Base-by-base conservation (phyloP, 2,888 invertebrate species). In the Xestoiulus laeticollis region DNA sequence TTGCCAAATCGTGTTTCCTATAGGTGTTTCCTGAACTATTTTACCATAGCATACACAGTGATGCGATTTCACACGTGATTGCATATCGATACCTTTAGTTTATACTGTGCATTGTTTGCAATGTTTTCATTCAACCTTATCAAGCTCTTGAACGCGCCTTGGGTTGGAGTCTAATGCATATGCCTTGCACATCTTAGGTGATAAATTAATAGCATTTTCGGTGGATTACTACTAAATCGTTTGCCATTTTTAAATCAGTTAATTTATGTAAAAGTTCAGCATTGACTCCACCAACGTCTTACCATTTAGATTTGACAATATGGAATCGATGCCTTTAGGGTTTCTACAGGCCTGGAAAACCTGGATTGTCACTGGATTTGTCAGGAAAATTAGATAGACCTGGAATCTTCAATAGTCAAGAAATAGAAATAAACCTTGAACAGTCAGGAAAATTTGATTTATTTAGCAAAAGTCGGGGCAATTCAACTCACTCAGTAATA, bases 1-100 rank as follows among this genome's bases (percentile, higher is more conserved):
- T n/a, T 53, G 16, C 53, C 53, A 53, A 44, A 44, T 59, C n/a
- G 59, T n/a, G n/a, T 59, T 59, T n/a, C 59, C 59, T 59, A n/a
- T n/a, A 59, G 59, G 59, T 22, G 59, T 59, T 59, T 59, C n/a
- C n/a, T n/a, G 22, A 59, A 22, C 59, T 59, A 14, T n/a, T 59
- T 59, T 22, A 22, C 59, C 59, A 59, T 38, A 38, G n/a, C n/a
- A 10, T 59, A n/a, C 19, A 48, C 48, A 16, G 48, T 12, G 48
- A 19, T 48, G 19, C 16, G 48, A 48, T 48, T 48, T 48, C 48
- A 3, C 48, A 48, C 48, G 19, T 48, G 48, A 48, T 48, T 16
- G 48, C 16, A 48, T 48, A 48, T 48, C 48, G 19, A 48, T 48
- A 48, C 48, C 48, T 38, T 2, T 16, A 48, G 48, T 48, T 38